Evolutionary conservation across 2,113 vertebrate genomes (phyloP).

Genomic region (Mustelus asterias): DNA sequence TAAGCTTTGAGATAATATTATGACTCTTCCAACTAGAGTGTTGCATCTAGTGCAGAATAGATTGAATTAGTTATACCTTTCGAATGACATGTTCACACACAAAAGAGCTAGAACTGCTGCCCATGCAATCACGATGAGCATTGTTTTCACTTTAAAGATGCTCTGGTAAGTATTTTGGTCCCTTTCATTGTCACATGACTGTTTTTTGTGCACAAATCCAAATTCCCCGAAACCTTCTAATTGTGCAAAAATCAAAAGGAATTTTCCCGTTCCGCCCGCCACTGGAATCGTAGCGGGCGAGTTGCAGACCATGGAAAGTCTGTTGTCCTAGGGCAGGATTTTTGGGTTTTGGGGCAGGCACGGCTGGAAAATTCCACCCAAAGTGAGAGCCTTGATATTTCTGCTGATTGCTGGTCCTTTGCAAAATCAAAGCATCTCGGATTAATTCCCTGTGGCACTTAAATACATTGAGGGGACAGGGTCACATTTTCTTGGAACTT

Average conservation of each 20-base stretch:
- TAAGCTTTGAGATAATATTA: constrained; percentile 9
- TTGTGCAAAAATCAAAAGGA: neutral
- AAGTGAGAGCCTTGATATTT: neutral
- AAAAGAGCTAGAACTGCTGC: neutral
- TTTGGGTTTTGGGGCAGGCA: too few species aligned
- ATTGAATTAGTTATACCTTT: neutral
- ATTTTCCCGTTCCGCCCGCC: too few species aligned
- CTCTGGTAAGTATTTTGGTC: neutral
- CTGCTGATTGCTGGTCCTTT: neutral
- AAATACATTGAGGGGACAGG: neutral
- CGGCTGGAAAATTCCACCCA: too few species aligned
- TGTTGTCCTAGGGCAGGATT: too few species aligned
- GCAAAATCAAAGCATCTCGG: neutral
- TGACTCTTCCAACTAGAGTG: neutral
- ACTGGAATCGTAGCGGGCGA: too few species aligned
- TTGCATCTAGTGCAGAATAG: neutral
- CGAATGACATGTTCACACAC: neutral
- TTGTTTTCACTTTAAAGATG: neutral
- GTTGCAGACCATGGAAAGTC: too few species aligned
- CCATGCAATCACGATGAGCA: neutral
- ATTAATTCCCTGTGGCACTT: neutral
- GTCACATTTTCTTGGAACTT: neutral
- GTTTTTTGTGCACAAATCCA: neutral
- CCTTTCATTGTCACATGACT: neutral
- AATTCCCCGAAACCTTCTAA: neutral